Conservation (phyloP, 1,140 invertebrate genomes). For the Ooceraea biroi region DNA sequence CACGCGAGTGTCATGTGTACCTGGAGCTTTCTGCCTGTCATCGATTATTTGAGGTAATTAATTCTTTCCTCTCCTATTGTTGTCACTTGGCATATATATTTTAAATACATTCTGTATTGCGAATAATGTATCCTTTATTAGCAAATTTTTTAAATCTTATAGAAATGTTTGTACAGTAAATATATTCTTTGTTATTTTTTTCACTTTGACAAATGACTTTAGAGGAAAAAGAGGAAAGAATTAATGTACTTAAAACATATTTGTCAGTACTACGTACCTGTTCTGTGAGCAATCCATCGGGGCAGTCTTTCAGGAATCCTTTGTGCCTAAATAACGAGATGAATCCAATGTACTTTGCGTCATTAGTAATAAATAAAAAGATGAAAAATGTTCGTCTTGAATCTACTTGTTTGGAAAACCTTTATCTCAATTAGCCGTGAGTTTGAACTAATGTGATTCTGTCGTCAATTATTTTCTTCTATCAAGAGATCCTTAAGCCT, state of each 20-base stretch:
- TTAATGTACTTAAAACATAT: constrained; percentile 22
- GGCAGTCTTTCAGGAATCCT: constrained; percentile 97
- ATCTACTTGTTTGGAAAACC: not conserved
- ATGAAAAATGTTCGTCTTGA: not conserved
- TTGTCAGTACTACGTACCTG: constrained; percentile 88
- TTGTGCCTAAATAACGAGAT: constrained; percentile 91
- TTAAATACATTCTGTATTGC: not conserved
- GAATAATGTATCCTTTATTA: not conserved
- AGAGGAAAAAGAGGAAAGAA: not conserved
- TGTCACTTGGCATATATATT: constrained; percentile 4
- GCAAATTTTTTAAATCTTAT: constrained; percentile 1
- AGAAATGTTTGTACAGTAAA: not conserved
- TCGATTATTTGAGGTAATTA: constrained; percentile 55
- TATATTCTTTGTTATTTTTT: not conserved
- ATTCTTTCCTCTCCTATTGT: constrained; percentile 27
- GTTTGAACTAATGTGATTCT: not conserved
- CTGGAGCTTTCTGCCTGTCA: constrained; percentile 12
- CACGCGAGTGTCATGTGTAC: constrained; percentile 50
- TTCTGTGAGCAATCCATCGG: constrained; percentile 96
- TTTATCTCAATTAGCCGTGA: not conserved
- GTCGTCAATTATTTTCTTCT: not conserved
- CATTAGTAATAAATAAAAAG: constrained; percentile 2
- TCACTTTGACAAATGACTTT: not conserved
- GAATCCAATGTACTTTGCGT: not conserved
- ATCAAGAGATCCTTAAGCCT: too few relatives aligned